Base-by-base conservation (phyloP, 2,797 vertebrate species). In the Naso thynnoides region DNA sequence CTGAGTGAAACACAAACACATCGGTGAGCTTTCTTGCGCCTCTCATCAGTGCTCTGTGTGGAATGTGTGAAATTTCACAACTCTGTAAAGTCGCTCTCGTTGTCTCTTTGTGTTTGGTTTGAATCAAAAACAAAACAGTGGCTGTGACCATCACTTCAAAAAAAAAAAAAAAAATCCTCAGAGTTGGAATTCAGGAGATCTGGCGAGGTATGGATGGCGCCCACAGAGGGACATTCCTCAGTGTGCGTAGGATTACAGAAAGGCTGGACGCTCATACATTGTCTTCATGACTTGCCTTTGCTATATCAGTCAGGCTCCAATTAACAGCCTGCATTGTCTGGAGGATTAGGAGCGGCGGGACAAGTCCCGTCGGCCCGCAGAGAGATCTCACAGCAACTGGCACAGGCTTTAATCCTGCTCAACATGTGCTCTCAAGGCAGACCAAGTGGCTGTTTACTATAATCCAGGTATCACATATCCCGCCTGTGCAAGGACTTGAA, bases 391-490 rank as follows among this genome's bases (percentile, higher is more conserved):
- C 85, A 89, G 77, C 89, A 88, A 86, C 90, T 91, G 89, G 85
- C 76, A 44, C 73, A 65, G 86, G 58, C 70, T 52, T 70, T 91
- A 91, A 92, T 92, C 89, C 88, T 65, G 55, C 86, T 81, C 78
- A 76, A 62, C 80, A 83, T 86, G 77, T 84, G 89, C 82, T 78
- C 71, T 45, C 47, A 73, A 73, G 68, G 75, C 79, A 58, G 19
- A 70, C 68, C 41, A 45, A 85, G 62, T 48, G 76, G 76, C 78
- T 81, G 67, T 89, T 78, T 59, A 70, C 73, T 19, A 75, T 91
- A 92, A 94, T 90, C 91, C 89, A 87, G 81, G 81, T 93, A 91
- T 94, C 90, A 84, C 65, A 82, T 93, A 79, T 89, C 91, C 31
- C 21, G 18, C 33, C 59, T 57, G 45, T 6, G 79, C 49, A 70